These are phyloP conservation scores for Crotophaga sulcirostris DNA, from an alignment of 2,113 vertebrate species.

Conservation along the genomic window DNA sequence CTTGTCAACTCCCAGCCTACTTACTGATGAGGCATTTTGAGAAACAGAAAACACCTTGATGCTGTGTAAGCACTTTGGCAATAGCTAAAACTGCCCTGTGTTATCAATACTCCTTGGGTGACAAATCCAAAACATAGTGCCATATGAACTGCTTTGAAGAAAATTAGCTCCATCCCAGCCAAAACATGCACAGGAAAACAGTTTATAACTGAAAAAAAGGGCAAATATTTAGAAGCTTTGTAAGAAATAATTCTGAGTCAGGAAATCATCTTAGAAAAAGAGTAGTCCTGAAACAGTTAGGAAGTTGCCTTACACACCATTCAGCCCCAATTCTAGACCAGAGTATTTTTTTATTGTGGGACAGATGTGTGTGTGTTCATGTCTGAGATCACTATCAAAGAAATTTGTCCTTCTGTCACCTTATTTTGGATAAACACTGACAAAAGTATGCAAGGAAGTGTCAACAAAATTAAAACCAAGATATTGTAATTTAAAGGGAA, in stretches of 20 bases:
- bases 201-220: too few relatives aligned
- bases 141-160: not conserved
- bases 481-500: too few relatives aligned
- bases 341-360: not conserved
- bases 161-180: not conserved
- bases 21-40: not conserved
- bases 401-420: not conserved
- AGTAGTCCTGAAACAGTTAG: not conserved
- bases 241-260: too few relatives aligned
- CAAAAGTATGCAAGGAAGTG: not conserved
- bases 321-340: not conserved
- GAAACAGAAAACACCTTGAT: too few relatives aligned
- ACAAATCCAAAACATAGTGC: too few relatives aligned
- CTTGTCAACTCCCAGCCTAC: not conserved
- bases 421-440: not conserved
- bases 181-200: too few relatives aligned
- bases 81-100: too few relatives aligned
- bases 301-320: not conserved
- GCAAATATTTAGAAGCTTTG: too few relatives aligned
- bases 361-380: not conserved
- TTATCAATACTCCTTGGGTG: too few relatives aligned
- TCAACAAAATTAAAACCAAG: not conserved
- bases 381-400: not conserved
- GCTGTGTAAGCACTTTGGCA: too few relatives aligned
- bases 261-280: too few relatives aligned